phyloP scores from a whole-genome alignment of 1,140 invertebrate species.

The Camponotus vicinus region DNA sequence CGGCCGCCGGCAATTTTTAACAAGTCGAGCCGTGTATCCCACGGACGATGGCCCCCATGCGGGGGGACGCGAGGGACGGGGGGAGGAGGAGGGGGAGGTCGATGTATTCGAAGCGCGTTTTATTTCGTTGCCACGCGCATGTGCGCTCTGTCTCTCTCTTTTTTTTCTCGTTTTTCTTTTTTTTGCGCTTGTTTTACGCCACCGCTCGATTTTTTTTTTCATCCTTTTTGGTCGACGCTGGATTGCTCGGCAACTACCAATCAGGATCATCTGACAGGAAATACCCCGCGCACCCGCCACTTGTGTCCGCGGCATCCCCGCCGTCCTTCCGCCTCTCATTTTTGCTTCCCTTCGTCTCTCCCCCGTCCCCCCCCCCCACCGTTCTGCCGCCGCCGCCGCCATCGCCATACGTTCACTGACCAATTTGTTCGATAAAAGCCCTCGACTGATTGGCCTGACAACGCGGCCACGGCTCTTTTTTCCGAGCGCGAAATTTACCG shows the following conservation, averaged over 20 bases:
- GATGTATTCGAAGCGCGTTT: conserved; percentile 69
- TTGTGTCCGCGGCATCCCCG: conserved; percentile 61
- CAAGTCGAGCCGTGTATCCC: conserved; percentile 63
- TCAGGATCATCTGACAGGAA: conserved; percentile 85
- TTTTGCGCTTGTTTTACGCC: conserved; percentile 78
- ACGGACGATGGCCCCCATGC: conserved; percentile 45
- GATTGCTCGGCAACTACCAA: conserved; percentile 85
- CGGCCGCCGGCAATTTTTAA: conserved; percentile 70
- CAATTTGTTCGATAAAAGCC: conserved; percentile 86
- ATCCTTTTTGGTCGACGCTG: conserved; percentile 79
- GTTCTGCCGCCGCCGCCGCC: conserved; percentile 61
- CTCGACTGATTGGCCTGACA: conserved; percentile 85
- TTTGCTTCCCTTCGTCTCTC: conserved; percentile 38
- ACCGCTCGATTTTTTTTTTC: conserved; percentile 76
- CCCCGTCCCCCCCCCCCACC: conserved; percentile 12
- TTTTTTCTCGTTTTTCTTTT: conserved; percentile 68
- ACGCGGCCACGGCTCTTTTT: conserved; percentile 82
- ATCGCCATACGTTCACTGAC: conserved; percentile 80
- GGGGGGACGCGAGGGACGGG: background rate
- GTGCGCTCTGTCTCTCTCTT: conserved; percentile 22
- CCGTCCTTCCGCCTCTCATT: conserved; percentile 45
- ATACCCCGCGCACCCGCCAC: conserved; percentile 71
- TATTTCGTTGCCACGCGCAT: conserved; percentile 73
- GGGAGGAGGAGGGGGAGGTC: conserved; percentile 1
- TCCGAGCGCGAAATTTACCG: conserved; percentile 80